Evolutionary conservation across 1,140 invertebrate species (phyloP), one percentile per base, ranked within the genome.

Genomic region (Nautilus pompilius): DNA sequence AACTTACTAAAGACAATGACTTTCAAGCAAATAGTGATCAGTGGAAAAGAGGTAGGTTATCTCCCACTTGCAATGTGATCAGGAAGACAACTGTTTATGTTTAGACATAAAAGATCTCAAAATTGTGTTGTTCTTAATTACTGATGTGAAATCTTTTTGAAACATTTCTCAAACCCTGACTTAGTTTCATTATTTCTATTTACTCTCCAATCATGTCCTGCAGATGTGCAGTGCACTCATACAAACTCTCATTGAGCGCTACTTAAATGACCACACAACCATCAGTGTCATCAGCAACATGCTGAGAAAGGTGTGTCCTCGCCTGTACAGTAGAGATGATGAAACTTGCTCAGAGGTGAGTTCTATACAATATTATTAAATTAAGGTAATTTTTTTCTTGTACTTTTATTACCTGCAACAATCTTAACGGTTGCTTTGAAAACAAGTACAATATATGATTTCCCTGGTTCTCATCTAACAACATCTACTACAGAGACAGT

Each of bases 241-340:
- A 5, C 80, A 75, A 26, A 77, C 80, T 58, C 63, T 87, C 6
- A 82, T 86, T 26, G 80, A 81, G 33, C 79, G 91, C 60, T 99
- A 98, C 82, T 85, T 99, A 1, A 90, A 91, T 59, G 96, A 99
- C 79, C 95, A 96, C 82, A 93, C 96, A 0, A 93, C 92, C 3
- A 93, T 96, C 0, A 93, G 96, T 80, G 88, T 91, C 0, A 93
- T 99, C 34, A 97, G 93, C 65, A 83, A 86, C 20, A 90, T 90
- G 80, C 83, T 99, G n/a, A 85, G 95, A 55, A 90, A 96, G 76
- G 86, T 95, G 0, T 99, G 96, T 80, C 96, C 96, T 0, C 91
- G 90, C 72, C 85, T 99, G 1, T 99, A 97, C 76, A 91, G 91
- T 71, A 89, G 89, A 73, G 96, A 99, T 86, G 96, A 99, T 86